phyloP scores from a whole-genome alignment of 2,797 vertebrate genomes.

The Labroides dimidiatus region DNA sequence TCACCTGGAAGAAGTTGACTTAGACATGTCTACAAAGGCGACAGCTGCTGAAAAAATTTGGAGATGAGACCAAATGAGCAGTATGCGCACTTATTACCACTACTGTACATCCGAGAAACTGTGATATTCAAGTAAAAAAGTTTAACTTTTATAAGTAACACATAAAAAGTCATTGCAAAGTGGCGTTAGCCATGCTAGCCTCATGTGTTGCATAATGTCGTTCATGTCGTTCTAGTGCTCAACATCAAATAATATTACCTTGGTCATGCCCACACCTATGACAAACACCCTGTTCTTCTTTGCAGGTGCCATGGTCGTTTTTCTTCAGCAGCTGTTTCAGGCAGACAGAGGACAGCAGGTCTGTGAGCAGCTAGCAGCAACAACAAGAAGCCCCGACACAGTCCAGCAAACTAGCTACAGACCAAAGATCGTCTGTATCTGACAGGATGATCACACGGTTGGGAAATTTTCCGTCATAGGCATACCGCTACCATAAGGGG shows the following conservation, averaged over 20 bases:
- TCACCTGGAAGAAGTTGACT: background rate
- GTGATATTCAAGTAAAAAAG: background rate
- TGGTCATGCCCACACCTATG: conserved; percentile 96
- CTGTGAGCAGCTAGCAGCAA: background rate
- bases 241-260: conserved; percentile 82
- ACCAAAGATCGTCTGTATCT: conserved; percentile 34
- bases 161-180: background rate
- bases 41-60: background rate
- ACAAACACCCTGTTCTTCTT: conserved; percentile 88
- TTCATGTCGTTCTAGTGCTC: no score
- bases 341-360: background rate
- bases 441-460: background rate
- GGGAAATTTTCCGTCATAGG: background rate
- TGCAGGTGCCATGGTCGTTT: conserved; percentile 62
- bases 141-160: background rate
- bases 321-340: conserved; percentile 3
- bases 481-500: background rate
- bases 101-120: accelerated
- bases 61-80: background rate
- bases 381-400: background rate
- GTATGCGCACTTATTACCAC: background rate
- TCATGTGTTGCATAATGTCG: background rate
- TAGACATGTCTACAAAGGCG: conserved; percentile 7
- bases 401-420: accelerated
- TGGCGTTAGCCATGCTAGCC: conserved; percentile 36